Base-by-base conservation (phyloP, 2,888 invertebrate genomes). In the Clistopyga incitator region DNA sequence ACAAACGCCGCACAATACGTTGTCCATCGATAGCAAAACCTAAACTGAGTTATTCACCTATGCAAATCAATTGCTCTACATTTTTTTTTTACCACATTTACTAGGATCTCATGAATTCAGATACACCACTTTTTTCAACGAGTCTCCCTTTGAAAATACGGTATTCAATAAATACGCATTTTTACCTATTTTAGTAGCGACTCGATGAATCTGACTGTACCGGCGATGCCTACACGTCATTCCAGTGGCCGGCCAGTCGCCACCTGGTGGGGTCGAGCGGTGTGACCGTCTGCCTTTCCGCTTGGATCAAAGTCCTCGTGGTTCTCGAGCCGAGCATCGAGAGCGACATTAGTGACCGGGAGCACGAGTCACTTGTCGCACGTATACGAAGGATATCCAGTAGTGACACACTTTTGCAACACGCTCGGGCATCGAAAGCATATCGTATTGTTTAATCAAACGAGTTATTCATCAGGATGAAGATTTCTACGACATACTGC, bases 271-370 rank as follows among this genome's bases (percentile, higher is more conserved):
- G 88, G 88, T 59, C 56, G 38, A 38, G 10, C 38, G 10, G 10
- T 10, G 10, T 38, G 38, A 8, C 10, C 38, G 23, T 68, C 84
- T 82, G 64, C 76, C 45, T 64, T 64, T 13, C 65, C 78, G 68
- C 67, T 75, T 64, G 25, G 74, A 38, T 20, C 34, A 34, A 20
- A 64, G 23, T 52, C 20, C 20, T 64, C 64, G 89, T 88, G 89
- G 84, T 91, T 88, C 87, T 89, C 89, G 89, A 88, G 87, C 64
- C 68, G 86, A 86, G 84, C 89, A 88, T 88, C 88, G 86, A 87
- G 87, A 87, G 87, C 87, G 87, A 89, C 90, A 91, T 92, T 90
- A 92, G 92, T 84, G 86, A 87, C 85, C 90, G 88, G 87, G 89
- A 88, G 88, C 88, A 88, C 91, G 89, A 88, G 88, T 83, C 81